phyloP scores from a whole-genome alignment of 2,797 vertebrate genomes.

The Alca torda region DNA sequence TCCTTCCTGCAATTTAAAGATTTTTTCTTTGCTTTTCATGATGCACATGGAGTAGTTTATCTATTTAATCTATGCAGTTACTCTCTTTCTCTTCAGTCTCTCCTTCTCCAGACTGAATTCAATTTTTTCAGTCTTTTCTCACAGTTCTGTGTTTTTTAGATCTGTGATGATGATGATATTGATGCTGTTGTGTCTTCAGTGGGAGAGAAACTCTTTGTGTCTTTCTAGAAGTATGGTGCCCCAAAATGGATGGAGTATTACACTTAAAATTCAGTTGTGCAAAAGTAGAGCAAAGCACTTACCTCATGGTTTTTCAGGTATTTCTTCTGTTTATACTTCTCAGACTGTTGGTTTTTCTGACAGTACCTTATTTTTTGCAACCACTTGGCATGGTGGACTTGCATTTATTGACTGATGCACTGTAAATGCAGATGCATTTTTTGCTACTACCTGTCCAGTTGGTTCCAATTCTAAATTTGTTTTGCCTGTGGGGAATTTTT shows the following conservation, averaged over 20 bases:
- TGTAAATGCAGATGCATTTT: neutral
- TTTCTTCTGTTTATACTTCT: neutral
- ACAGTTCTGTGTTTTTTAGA: neutral
- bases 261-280: neutral
- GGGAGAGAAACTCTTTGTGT: neutral
- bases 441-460: neutral
- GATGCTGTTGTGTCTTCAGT: neutral
- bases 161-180: neutral
- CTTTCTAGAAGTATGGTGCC: neutral
- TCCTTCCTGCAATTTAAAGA: neutral
- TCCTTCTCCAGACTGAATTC: neutral
- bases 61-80: neutral
- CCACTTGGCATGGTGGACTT: neutral
- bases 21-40: neutral
- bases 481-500: neutral
- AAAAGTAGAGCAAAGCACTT: neutral
- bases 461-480: neutral
- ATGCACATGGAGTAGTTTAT: neutral
- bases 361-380: neutral
- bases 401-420: neutral
- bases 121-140: neutral
- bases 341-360: neutral
- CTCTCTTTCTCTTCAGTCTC: neutral
- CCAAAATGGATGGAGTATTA: neutral
- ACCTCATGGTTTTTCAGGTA: neutral